Evolutionary conservation across 2,888 invertebrate genomes (phyloP).

Genomic region (Oconnorella tubifera): DNA sequence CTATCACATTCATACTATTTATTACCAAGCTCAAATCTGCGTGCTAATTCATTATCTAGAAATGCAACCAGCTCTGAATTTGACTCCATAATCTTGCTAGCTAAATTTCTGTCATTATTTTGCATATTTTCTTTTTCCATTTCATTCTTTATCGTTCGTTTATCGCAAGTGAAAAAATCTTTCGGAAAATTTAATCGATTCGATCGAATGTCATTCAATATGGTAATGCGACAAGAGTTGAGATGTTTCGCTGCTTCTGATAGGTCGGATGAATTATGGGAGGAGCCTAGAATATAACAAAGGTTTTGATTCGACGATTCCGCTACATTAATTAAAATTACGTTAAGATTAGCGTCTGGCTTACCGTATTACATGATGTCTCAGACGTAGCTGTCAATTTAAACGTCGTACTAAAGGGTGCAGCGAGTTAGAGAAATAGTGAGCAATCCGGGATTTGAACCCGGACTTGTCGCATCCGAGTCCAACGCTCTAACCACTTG

Average conservation of each 20-base stretch:
- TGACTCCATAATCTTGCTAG: background rate
- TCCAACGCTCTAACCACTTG: too few species aligned
- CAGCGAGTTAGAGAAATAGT: too few species aligned
- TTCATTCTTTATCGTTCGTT: background rate
- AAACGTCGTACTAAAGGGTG: too few species aligned
- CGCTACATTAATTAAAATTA: too few species aligned
- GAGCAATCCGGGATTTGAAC: too few species aligned
- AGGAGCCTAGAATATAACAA: background rate
- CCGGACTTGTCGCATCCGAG: too few species aligned
- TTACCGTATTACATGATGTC: too few species aligned
- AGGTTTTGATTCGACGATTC: too few species aligned
- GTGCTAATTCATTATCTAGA: background rate
- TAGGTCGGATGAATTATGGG: background rate
- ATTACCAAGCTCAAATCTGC: too few species aligned
- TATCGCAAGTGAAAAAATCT: background rate
- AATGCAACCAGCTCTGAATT: background rate
- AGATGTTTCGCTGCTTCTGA: background rate
- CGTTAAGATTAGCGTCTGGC: too few species aligned
- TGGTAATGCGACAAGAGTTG: background rate
- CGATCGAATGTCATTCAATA: background rate
- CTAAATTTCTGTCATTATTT: background rate
- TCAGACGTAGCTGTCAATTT: too few species aligned
- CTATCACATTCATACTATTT: too few species aligned
- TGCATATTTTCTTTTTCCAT: background rate
- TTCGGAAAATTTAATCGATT: background rate